phyloP scores from a whole-genome alignment of 2,888 invertebrate species.

The Gymnocheta viridis region DNA sequence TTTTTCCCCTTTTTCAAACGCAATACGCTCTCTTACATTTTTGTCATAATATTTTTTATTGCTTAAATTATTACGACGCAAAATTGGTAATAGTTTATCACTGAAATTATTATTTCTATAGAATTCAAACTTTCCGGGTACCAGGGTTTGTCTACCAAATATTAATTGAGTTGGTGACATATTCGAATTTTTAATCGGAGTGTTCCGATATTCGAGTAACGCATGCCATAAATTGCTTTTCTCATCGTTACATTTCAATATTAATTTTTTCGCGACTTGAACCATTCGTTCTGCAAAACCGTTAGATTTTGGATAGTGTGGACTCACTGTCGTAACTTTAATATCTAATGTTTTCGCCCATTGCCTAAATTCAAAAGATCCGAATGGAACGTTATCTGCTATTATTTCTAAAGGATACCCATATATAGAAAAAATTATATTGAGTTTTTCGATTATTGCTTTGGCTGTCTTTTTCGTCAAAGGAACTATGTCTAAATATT shows the following conservation, averaged over 20 bases:
- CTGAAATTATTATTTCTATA: constrained; percentile 29
- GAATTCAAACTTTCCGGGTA: constrained; percentile 52
- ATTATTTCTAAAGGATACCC: constrained; percentile 42
- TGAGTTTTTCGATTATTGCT: constrained; percentile 58
- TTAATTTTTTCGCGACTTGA: constrained; percentile 7
- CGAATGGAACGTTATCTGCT: background rate
- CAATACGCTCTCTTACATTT: constrained; percentile 9
- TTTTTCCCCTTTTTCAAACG: constrained; percentile 43
- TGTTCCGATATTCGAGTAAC: too few species aligned
- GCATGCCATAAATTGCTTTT: constrained; percentile 47
- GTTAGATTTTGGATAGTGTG: constrained; percentile 42
- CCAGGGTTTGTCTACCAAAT: constrained; percentile 29
- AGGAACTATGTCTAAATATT: constrained; percentile 47
- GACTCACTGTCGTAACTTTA: constrained; percentile 39
- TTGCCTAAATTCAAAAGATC: constrained; percentile 26
- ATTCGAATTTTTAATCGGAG: too few species aligned
- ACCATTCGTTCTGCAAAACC: constrained; percentile 22
- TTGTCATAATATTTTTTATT: constrained; percentile 54
- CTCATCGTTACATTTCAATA: background rate
- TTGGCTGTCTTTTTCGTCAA: constrained; percentile 61
- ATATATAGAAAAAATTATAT: constrained; percentile 34
- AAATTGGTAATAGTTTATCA: constrained; percentile 24
- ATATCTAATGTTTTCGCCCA: constrained; percentile 46
- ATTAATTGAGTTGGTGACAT: too few species aligned
- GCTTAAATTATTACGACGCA: too few species aligned